These are phyloP conservation scores for Acipenser oxyrinchus DNA, from an alignment of 2,797 vertebrate species.

Conservation along the genomic window DNA sequence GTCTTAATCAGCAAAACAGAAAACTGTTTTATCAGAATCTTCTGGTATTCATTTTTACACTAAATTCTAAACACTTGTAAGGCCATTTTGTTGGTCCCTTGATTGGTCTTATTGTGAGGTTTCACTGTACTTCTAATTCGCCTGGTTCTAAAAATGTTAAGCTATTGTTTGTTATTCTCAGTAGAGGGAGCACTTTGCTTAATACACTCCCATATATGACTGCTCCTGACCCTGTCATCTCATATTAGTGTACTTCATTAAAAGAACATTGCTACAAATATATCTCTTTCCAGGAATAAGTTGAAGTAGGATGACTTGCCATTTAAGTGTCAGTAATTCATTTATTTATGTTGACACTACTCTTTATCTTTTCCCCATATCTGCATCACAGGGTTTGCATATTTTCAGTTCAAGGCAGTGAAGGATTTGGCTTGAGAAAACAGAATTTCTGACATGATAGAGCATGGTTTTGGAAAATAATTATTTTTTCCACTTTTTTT, in stretches of 20 bases:
- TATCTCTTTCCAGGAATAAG: background rate
- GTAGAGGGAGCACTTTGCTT: background rate
- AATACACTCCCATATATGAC: background rate
- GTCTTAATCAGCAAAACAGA: too few relatives aligned
- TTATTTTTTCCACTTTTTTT: slow-evolving; percentile 49
- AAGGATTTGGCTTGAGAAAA: slow-evolving; percentile 69
- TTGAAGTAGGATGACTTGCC: background rate
- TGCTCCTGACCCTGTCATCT: background rate
- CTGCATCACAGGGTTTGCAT: slow-evolving; percentile 51
- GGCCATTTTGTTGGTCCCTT: too few relatives aligned
- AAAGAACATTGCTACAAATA: background rate
- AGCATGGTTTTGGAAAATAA: slow-evolving; percentile 70
- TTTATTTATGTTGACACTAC: slow-evolving; percentile 27
- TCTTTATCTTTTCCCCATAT: slow-evolving; percentile 47
- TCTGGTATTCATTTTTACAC: too few relatives aligned
- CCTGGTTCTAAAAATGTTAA: background rate
- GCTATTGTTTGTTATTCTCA: background rate
- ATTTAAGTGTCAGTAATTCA: background rate
- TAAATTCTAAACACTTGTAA: too few relatives aligned
- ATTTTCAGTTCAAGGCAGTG: slow-evolving; percentile 58
- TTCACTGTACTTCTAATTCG: background rate
- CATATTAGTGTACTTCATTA: too few relatives aligned
- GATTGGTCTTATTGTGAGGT: too few relatives aligned
- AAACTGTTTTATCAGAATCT: too few relatives aligned
- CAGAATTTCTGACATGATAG: slow-evolving; percentile 67